Base-by-base conservation (phyloP, 2,113 vertebrate genomes). In the Leiothrix lutea region DNA sequence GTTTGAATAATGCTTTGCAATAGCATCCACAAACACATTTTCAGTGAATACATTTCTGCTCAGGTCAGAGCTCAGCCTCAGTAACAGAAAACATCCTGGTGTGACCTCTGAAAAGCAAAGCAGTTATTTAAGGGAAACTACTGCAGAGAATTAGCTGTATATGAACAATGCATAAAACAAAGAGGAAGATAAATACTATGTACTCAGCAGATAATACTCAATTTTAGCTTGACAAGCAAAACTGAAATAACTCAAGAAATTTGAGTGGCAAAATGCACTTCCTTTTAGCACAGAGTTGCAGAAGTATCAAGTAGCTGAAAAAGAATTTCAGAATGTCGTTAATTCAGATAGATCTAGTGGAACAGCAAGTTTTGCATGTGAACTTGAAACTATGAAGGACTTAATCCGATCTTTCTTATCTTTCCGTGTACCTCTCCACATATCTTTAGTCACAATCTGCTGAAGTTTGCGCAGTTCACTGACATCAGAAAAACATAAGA, bases 171-270 rank as follows among this genome's bases (percentile, higher is more conserved):
- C 28, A 58, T 20, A 75, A 90, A 87, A 79, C 35, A 57, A 89
- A 69, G 62, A 14, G 56, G 44, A 90, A 94, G 40, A 91, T 14
- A 94, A 94, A 92, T 45, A 70, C 19, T 77, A 62, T 45, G 48
- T 44, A 62, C 58, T 94, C 90, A 80, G 81, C 48, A 82, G 58
- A 90, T 65, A 82, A 82, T 28, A 66, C 24, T 75, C 56, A 61
- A 50, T 82, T 94, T 81, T 48, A 91, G 91, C 87, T 77, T 72
- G 47, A 87, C 36, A 83, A 90, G 96, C 80, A 90, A 82, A 88
- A 90, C 71, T 82, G 31, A 87, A 94, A 61, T 65, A 89, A 82
- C 86, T 89, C 80, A 85, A 88, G 86, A 87, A 93, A 88, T 29
- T 29, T 3, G 18, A 89, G 78, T 78, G 70, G 53, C 58, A 61